These are phyloP conservation scores for Glaucidium brasilianum DNA, from an alignment of 2,113 vertebrate species.

Conservation along the genomic window DNA sequence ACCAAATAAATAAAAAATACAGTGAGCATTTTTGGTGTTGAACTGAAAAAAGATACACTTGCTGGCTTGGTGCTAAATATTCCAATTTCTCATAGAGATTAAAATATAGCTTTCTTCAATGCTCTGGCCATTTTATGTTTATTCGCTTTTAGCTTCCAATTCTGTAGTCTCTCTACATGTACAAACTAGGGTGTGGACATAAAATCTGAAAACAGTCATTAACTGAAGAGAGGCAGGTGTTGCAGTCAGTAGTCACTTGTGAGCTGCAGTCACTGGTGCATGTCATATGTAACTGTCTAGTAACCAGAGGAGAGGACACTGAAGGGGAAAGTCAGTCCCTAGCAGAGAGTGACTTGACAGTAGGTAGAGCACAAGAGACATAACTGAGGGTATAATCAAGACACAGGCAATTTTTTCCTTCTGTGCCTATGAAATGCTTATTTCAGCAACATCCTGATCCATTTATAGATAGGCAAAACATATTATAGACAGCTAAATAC, in stretches of 20 bases:
- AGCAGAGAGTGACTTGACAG: neutral
- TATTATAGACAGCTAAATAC: neutral
- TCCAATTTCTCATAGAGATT: neutral
- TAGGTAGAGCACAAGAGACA: neutral
- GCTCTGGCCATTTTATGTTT: neutral
- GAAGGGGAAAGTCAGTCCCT: neutral
- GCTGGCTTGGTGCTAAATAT: neutral
- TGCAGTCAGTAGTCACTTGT: neutral
- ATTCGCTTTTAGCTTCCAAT: neutral
- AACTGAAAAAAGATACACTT: neutral
- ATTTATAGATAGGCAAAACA: neutral
- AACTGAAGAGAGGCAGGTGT: neutral
- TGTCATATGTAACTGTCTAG: neutral
- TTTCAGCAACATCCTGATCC: neutral
- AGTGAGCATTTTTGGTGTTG: neutral
- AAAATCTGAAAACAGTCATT: neutral
- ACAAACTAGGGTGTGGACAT: neutral
- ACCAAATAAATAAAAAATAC: neutral
- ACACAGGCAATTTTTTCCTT: neutral
- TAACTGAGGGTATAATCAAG: neutral
- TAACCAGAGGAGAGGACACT: neutral
- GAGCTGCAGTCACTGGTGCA: neutral
- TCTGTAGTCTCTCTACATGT: neutral
- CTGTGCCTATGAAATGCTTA: neutral
- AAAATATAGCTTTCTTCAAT: neutral